Evolutionary conservation across 2,888 invertebrate species (phyloP).

Genomic region (Caenorhabditis sinica): DNA sequence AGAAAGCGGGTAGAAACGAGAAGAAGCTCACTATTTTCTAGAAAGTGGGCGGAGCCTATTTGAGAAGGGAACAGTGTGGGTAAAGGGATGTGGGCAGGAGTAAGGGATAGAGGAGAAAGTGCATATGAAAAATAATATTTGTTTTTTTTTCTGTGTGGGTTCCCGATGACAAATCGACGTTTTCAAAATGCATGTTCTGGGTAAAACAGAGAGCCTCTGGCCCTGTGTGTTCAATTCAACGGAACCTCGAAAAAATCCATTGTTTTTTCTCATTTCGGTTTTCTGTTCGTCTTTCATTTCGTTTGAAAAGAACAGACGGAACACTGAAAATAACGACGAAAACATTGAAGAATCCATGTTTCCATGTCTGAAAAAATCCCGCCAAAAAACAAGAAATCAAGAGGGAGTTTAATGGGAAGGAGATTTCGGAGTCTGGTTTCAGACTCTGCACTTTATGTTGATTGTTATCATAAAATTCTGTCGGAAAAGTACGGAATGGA

Average conservation of each 20-base stretch:
- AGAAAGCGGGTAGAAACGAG: constrained; percentile 20
- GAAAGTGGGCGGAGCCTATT: constrained; percentile 56
- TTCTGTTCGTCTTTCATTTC: constrained; percentile 19
- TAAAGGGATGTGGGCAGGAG: neutral
- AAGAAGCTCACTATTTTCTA: constrained; percentile 46
- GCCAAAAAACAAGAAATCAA: constrained; percentile 5
- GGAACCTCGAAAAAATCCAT: constrained; percentile 46
- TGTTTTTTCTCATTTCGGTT: constrained; percentile 53
- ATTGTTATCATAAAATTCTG: constrained; percentile 32
- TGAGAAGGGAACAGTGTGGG: neutral
- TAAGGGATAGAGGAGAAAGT: constrained; percentile 30
- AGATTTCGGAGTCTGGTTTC: neutral
- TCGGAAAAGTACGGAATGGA: neutral
- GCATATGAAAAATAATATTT: constrained; percentile 59
- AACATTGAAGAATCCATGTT: constrained; percentile 32
- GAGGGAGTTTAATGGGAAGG: constrained; percentile 17
- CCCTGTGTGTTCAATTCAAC: constrained; percentile 28
- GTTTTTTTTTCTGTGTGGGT: constrained; percentile 38
- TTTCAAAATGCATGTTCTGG: constrained; percentile 54
- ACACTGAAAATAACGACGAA: constrained; percentile 3
- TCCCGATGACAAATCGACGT: constrained; percentile 54
- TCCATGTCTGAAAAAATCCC: neutral
- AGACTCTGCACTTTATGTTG: constrained; percentile 49
- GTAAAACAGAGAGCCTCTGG: neutral
- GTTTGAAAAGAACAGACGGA: constrained; percentile 4